Base-by-base conservation (phyloP, 2,113 vertebrate species). In the Sylvietta virens region DNA sequence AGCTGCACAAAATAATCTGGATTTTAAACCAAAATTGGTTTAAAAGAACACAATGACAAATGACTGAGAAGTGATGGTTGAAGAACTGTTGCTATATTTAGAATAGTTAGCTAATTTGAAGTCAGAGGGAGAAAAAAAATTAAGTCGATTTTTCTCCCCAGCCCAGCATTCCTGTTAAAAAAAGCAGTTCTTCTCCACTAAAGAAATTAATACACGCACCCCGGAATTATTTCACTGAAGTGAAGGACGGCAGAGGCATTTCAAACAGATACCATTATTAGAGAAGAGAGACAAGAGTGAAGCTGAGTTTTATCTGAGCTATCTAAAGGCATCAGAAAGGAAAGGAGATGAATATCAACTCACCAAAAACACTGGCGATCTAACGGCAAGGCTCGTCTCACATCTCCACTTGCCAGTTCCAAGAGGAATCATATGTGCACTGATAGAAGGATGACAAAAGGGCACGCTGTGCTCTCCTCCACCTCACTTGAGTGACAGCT, bases 401-500 rank as follows among this genome's bases (percentile, higher is more conserved):
- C 85, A 90, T 79, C 85, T 74, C 73, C 39, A 65, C 69, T 31
- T 71, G 48, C 69, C 85, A 82, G 86, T 39, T 97, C 84, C 83
- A 77, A 91, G 77, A 93, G 80, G 92, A 95, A 97, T 96, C 78
- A 78, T 40, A n/a, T 4, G 90, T 48, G 88, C 85, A 33, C 56
- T 42, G 81, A 96, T 27, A 83, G 85, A 78, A 93, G 17, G 82
- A 66, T 50, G 88, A 95, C 94, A 97, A 94, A 97, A 90, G 94
- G 70, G 86, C 95, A 92, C 7, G 83, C 82, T 23, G 44, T 17
- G 94, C 77, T 96, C 81, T 93, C 91, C 92, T 58, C 81, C 50
- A 88, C 88, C 83, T 81, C 90, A 50, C 50, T 8, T 81, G 79
- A 94, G 85, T 80, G 93, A 87, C 83, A 96, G 95, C 94, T 83